Percentiles rank a stretch among this genome's conserved stretches.
phyloP scores from a whole-genome alignment of 2,113 vertebrate genomes.

The Patagioenas fasciata region DNA sequence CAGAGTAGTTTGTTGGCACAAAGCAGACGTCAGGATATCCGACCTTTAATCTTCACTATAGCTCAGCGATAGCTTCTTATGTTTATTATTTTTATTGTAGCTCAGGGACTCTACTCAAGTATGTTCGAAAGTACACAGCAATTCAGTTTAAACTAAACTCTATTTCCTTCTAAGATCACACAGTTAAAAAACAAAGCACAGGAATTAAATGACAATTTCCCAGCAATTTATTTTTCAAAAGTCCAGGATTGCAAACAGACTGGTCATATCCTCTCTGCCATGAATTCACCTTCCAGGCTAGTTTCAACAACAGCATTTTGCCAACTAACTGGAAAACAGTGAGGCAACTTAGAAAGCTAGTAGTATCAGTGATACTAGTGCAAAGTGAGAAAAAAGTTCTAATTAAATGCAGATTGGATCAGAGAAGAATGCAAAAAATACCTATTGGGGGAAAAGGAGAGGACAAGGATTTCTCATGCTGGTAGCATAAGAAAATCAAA shows the following conservation, averaged over 20 bases:
- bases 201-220: background rate
- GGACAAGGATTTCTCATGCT: background rate
- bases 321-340: background rate
- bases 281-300: background rate
- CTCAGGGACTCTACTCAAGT: background rate
- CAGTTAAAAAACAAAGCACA: background rate
- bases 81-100: constrained; percentile 7
- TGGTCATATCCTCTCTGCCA: background rate
- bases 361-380: background rate
- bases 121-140: background rate
- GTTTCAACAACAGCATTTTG: background rate
- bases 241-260: background rate
- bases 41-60: background rate
- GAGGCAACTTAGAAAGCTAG: background rate
- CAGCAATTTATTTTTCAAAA: background rate
- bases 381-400: background rate
- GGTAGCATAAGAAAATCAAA: background rate
- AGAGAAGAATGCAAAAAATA: background rate
- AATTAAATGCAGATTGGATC: background rate
- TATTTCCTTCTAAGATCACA: background rate
- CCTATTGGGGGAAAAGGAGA: background rate
- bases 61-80: background rate
- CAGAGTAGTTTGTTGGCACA: background rate
- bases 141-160: background rate
- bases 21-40: background rate